These are phyloP conservation scores for Gymnocypris eckloni DNA, from an alignment of 2,797 vertebrate species.

Conservation along the genomic window DNA sequence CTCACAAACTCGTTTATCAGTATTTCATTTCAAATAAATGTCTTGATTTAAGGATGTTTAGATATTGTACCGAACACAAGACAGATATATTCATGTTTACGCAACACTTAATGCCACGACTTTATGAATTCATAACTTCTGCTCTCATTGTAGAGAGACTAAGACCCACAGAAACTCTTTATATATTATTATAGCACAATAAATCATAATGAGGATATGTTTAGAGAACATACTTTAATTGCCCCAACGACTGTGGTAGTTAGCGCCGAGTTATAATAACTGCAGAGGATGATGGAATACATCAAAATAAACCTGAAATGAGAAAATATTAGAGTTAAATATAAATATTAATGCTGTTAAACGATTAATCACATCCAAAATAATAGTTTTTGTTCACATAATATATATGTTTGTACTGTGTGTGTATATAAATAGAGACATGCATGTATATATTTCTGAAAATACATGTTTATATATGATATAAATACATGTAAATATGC, in stretches of 20 bases:
- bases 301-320: constrained; percentile 88
- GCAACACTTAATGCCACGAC: too few species aligned
- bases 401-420: too few species aligned
- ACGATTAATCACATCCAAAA: too few species aligned
- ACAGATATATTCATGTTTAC: background rate
- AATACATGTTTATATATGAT: too few species aligned
- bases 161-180: background rate
- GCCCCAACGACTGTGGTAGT: constrained; percentile 91
- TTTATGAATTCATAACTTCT: background rate
- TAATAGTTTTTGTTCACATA: too few species aligned
- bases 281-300: constrained; percentile 91
- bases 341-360: too few species aligned
- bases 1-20: background rate
- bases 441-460: too few species aligned
- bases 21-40: background rate
- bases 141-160: background rate
- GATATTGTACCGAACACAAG: background rate
- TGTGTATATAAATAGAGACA: too few species aligned
- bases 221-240: constrained; percentile 80
- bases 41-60: background rate
- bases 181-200: too few species aligned
- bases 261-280: constrained; percentile 91
- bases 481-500: too few species aligned
- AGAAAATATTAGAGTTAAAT: background rate
- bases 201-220: background rate